Evolutionary conservation across 1,140 invertebrate genomes (phyloP), one percentile per base, ranked within the genome.

Genomic region (Cotesia chilonis): DNA sequence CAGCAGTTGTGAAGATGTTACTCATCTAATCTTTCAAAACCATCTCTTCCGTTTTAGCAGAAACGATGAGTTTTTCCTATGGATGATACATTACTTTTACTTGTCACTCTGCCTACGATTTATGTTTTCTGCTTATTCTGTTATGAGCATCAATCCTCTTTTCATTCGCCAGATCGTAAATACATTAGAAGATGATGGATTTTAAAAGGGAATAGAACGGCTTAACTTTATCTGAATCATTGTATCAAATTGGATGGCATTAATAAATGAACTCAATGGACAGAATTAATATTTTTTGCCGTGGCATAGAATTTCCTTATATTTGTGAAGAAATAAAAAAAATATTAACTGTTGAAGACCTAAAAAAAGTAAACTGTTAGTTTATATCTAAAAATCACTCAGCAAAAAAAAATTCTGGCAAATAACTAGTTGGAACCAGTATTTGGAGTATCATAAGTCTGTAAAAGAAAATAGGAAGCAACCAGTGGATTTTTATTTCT

Each of bases 401-500:
- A 2, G 28, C 28, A 28, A 28, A 52, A 66, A 66, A 38, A 68
- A 37, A 70, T 71, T 76, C 76, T 80, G 78, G 78, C 72, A 78
- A 73, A 68, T 70, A 64, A 77, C 69, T 73, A 47, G 69, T 60
- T 61, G 66, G 66, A 57, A 74, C 59, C 71, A 68, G 72, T 70
- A 77, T 73, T 73, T 59, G 67, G 72, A 71, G 72, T 74, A 71
- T 65, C 47, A 35, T 79, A 75, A 76, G 73, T 81, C 78, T 77
- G 77, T 75, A 47, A 4, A 36, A 71, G 67, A 73, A 73, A 79
- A 79, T 63, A 76, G 65, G 77, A 72, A 79, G 82, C 82, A 84
- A 84, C 83, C 82, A 79, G 82, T 85, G 82, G 82, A 85, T 83
- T 85, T 83, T 81, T 83, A 83, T 85, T 83, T 85, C 78, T 81